Evolutionary conservation across 2,888 invertebrate species (phyloP).

Genomic region (Spisula solida): DNA sequence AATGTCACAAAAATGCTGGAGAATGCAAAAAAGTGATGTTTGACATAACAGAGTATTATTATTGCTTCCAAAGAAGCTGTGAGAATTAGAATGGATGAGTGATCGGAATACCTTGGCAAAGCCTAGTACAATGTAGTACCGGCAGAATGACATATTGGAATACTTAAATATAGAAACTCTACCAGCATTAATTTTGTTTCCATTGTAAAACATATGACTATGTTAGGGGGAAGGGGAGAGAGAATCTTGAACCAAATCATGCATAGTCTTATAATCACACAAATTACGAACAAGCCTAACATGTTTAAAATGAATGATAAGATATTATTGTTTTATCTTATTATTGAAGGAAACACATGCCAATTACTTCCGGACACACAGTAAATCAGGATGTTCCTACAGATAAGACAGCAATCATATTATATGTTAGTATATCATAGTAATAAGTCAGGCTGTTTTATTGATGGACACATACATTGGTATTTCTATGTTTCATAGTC

Average conservation of each 20-base stretch:
- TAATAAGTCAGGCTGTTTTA: neutral
- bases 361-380: neutral
- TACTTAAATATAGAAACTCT: too few species aligned
- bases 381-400: neutral
- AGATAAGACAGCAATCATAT: neutral
- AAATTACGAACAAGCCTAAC: neutral
- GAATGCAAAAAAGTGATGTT: neutral
- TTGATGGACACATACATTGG: neutral
- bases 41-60: neutral
- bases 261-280: too few species aligned
- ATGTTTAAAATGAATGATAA: neutral
- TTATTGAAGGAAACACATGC: constrained; percentile 8
- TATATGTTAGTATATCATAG: neutral
- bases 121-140: too few species aligned
- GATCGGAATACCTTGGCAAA: too few species aligned
- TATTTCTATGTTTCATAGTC: neutral
- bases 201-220: too few species aligned
- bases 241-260: too few species aligned
- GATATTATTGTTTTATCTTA: neutral
- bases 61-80: too few species aligned
- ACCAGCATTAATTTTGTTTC: too few species aligned
- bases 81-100: too few species aligned
- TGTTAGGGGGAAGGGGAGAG: too few species aligned
- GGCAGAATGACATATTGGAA: too few species aligned
- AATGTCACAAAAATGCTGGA: neutral